Evolutionary conservation across 2,113 vertebrate genomes (phyloP).

Genomic region (Poeciliopsis retropinna): DNA sequence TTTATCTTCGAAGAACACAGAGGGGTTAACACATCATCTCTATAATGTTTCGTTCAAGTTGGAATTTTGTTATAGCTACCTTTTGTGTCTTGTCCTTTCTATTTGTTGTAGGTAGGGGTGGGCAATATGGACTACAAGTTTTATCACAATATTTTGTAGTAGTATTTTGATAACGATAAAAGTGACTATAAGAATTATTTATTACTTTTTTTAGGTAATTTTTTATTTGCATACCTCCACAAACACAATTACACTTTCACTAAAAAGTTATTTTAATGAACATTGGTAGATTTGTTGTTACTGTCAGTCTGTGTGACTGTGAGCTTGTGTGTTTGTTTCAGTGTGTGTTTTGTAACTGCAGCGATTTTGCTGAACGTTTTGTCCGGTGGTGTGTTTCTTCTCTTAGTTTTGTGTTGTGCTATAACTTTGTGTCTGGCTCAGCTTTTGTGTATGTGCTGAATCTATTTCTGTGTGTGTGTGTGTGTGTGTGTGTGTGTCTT

Average conservation of each 20-base stretch:
- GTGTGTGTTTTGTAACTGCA: background rate
- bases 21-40: too few species aligned
- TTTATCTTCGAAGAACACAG: too few species aligned
- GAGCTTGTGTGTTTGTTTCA: conserved; percentile 6
- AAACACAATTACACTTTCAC: too few species aligned
- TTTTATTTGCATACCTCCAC: too few species aligned
- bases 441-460: conserved; percentile 43
- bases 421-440: conserved; percentile 33
- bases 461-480: background rate
- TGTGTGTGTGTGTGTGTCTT: background rate
- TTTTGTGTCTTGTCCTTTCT: background rate
- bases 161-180: too few species aligned
- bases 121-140: too few species aligned
- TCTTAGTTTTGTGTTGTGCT: conserved; percentile 10
- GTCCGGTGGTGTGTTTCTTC: background rate
- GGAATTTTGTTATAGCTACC: background rate
- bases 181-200: background rate
- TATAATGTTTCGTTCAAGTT: background rate
- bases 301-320: background rate
- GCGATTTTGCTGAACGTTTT: conserved; percentile 18
- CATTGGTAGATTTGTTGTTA: background rate
- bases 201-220: background rate
- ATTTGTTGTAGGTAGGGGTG: background rate
- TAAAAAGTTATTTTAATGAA: too few species aligned
- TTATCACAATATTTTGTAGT: too few species aligned